phyloP scores from a whole-genome alignment of 2,797 vertebrate genomes.

The Danio aesculapii region DNA sequence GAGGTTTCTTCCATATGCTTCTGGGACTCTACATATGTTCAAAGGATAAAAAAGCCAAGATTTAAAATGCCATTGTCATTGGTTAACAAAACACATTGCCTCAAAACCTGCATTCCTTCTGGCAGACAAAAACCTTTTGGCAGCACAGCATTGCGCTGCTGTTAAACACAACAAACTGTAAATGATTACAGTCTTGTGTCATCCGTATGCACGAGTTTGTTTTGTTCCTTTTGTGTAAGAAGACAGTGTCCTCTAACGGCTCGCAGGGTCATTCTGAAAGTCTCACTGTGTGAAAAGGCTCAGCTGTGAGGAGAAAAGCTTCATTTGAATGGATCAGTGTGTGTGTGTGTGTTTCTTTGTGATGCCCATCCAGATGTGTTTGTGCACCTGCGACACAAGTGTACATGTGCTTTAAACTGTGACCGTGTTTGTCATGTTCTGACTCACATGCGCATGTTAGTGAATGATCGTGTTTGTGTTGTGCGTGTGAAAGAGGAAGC shows the following conservation, averaged over 20 bases:
- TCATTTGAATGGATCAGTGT: conserved; percentile 29
- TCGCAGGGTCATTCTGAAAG: conserved; percentile 66
- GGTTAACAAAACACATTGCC: not conserved
- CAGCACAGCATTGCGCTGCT: not conserved
- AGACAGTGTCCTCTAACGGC: conserved; percentile 62
- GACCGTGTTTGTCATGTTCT: conserved; percentile 4
- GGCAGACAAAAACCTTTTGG: conserved; percentile 22
- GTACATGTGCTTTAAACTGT: not conserved
- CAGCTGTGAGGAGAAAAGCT: conserved; percentile 13
- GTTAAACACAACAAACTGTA: conserved; percentile 30
- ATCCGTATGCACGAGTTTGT: conserved; percentile 60
- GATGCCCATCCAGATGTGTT: conserved; percentile 62
- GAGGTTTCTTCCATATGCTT: not conserved
- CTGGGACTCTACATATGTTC: not conserved
- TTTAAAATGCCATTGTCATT: conserved; percentile 1
- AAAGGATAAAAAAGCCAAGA: not conserved
- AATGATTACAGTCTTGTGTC: conserved; percentile 9
- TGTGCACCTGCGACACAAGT: conserved; percentile 29
- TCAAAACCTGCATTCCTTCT: conserved; percentile 28
- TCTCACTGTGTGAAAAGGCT: conserved; percentile 68
- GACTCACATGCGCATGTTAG: not conserved
- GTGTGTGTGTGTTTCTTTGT: conserved; percentile 57
- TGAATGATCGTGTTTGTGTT: not conserved
- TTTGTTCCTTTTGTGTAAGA: conserved; percentile 66
- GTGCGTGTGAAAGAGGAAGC: conserved; percentile 44